Evolutionary conservation across 1,140 invertebrate genomes (phyloP).

Genomic region (Piezodorus guildinii): DNA sequence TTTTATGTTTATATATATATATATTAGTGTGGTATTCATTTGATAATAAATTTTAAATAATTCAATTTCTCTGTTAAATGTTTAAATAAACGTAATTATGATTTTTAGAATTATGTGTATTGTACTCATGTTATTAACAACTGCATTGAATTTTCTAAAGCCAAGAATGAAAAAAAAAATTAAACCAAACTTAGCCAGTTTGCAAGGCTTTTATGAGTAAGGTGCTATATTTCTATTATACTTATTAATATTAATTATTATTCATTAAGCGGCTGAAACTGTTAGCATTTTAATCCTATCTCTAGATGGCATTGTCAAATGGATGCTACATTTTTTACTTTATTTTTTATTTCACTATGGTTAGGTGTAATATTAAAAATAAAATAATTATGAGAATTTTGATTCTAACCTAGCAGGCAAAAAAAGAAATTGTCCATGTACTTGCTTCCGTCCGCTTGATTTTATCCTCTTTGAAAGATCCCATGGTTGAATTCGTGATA

Average conservation of each 20-base stretch:
- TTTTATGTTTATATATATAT: background rate
- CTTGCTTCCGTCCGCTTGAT: background rate
- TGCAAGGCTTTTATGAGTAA: background rate
- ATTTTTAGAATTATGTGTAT: background rate
- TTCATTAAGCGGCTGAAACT: background rate
- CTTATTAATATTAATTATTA: slow-evolving; percentile 3
- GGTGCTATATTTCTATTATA: background rate
- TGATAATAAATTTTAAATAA: slow-evolving; percentile 5
- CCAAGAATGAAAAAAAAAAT: background rate
- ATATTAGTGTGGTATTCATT: slow-evolving; percentile 12
- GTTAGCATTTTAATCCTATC: background rate
- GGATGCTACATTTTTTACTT: slow-evolving; percentile 7
- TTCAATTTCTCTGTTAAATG: background rate
- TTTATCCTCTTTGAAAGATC: background rate
- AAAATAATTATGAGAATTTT: background rate
- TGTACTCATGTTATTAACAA: background rate
- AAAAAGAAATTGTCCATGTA: background rate
- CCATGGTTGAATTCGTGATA: no score
- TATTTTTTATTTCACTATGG: background rate
- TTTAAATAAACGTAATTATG: slow-evolving; percentile 4
- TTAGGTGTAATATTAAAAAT: background rate
- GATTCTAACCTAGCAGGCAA: slow-evolving; percentile 10
- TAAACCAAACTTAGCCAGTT: background rate
- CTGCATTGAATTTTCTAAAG: background rate
- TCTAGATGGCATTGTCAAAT: slow-evolving; percentile 5